phyloP scores from a whole-genome alignment of 23 tunicate species.

The Halocynthia aurantium region DNA sequence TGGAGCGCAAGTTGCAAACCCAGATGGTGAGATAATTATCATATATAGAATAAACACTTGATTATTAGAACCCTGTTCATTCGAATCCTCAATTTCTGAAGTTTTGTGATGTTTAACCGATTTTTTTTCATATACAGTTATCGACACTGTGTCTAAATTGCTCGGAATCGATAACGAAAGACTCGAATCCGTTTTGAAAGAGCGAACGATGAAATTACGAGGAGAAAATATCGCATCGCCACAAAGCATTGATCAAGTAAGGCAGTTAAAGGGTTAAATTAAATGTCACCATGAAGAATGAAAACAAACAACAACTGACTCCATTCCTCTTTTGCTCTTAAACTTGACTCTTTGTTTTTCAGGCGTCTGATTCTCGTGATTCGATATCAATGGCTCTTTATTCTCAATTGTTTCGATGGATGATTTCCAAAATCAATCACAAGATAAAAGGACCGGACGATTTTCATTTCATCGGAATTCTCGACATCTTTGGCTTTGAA shows the following conservation, averaged over 20 bases:
- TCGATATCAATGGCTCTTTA: slow-evolving; percentile 89
- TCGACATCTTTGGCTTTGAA: slow-evolving; percentile 97
- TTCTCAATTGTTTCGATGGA: slow-evolving; percentile 87
- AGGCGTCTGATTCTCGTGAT: slow-evolving; percentile 91
- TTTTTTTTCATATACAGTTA: slow-evolving; percentile 28
- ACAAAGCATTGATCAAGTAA: slow-evolving; percentile 89
- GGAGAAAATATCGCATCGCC: slow-evolving; percentile 94
- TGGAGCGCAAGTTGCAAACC: slow-evolving; percentile 87
- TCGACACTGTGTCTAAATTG: slow-evolving; percentile 63
- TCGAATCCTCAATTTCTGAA: not conserved
- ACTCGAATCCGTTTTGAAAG: slow-evolving; percentile 87
- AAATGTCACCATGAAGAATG: not conserved
- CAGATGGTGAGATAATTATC: slow-evolving; percentile 36
- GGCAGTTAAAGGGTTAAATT: not conserved
- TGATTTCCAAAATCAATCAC: slow-evolving; percentile 73
- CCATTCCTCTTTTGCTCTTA: not conserved
- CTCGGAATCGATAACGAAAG: slow-evolving; percentile 84
- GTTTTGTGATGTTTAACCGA: not conserved
- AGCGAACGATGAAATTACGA: slow-evolving; percentile 81
- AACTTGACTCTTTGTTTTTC: not conserved
- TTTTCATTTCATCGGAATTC: slow-evolving; percentile 90
- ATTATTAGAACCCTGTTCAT: too few relatives aligned
- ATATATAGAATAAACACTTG: too few relatives aligned
- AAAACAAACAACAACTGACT: not conserved
- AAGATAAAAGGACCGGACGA: slow-evolving; percentile 78